Evolutionary conservation across 2,113 vertebrate species (phyloP).

Genomic region (Forbesichthys papilliferus): DNA sequence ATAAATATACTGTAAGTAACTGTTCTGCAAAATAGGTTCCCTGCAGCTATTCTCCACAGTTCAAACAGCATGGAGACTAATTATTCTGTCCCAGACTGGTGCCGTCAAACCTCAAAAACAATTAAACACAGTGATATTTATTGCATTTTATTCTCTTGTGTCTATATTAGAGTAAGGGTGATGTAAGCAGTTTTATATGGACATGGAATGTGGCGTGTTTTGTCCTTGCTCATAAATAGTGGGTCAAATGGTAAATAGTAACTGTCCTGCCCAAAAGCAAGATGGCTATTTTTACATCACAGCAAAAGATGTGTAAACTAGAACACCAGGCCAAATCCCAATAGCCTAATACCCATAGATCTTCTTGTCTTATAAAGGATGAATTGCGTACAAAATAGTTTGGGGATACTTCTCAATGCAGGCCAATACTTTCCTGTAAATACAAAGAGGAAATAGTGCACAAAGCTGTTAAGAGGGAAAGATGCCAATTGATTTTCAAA

Average conservation of each 20-base stretch:
- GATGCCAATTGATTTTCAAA: background rate
- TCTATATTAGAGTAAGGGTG: slow-evolving; percentile 80
- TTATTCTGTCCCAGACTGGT: slow-evolving; percentile 1
- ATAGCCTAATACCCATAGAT: background rate
- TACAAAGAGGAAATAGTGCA: background rate
- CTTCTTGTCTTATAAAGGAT: slow-evolving; percentile 12
- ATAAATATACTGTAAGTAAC: background rate
- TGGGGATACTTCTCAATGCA: background rate
- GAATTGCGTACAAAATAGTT: slow-evolving; percentile 12
- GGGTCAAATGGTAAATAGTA: slow-evolving; percentile 66
- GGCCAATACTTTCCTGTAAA: slow-evolving; percentile 17
- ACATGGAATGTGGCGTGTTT: slow-evolving; percentile 75
- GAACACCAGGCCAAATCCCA: slow-evolving; percentile 5
- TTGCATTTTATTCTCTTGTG: slow-evolving; percentile 73
- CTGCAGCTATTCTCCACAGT: background rate
- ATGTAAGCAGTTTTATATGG: slow-evolving; percentile 78
- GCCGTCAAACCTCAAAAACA: background rate
- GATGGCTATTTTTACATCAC: slow-evolving; percentile 38
- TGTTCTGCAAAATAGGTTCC: background rate
- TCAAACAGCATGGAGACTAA: background rate
- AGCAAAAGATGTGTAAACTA: slow-evolving; percentile 24
- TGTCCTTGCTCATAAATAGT: slow-evolving; percentile 72
- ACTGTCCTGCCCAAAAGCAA: slow-evolving; percentile 49
- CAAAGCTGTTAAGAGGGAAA: slow-evolving; percentile 3
- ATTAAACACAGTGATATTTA: background rate